phyloP scores from a whole-genome alignment of 2,797 vertebrate species.

The Brachyrhaphis roseni region DNA sequence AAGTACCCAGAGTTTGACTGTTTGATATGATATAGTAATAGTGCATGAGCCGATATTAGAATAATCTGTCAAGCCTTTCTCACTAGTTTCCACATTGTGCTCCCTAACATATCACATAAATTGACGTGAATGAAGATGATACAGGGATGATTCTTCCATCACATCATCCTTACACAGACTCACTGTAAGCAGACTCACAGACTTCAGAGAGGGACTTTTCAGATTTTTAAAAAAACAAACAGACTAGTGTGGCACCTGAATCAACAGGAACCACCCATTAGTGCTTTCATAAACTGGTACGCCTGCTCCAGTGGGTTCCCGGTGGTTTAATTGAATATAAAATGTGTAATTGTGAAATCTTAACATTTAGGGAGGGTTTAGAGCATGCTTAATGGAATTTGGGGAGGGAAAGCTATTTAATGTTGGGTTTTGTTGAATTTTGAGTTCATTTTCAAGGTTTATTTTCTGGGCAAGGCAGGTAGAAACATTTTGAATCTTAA shows the following conservation, averaged over 20 bases:
- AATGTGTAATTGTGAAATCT: neutral
- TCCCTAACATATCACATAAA: conserved; percentile 45
- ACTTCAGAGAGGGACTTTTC: conserved; percentile 52
- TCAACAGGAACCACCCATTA: conserved; percentile 66
- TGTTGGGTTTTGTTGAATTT: neutral
- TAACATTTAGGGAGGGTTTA: neutral
- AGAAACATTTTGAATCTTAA: neutral
- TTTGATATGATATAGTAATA: conserved; percentile 59
- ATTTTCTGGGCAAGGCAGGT: too few relatives aligned
- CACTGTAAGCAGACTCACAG: conserved; percentile 9
- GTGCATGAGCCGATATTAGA: conserved; percentile 57
- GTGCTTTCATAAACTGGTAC: conserved; percentile 51
- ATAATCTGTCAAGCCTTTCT: conserved; percentile 63
- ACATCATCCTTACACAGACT: conserved; percentile 32
- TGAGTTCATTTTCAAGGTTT: neutral
- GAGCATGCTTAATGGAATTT: neutral
- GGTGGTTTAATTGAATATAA: neutral
- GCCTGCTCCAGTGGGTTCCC: conserved; percentile 16
- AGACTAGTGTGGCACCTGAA: conserved; percentile 62
- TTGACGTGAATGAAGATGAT: conserved; percentile 51
- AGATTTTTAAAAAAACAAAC: conserved; percentile 56
- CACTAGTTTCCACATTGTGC: conserved; percentile 44
- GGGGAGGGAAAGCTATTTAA: neutral
- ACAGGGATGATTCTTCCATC: conserved; percentile 25
- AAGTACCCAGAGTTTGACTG: conserved; percentile 43